Base-by-base conservation (phyloP, 2,888 invertebrate genomes). In the Dryobota labecula region DNA sequence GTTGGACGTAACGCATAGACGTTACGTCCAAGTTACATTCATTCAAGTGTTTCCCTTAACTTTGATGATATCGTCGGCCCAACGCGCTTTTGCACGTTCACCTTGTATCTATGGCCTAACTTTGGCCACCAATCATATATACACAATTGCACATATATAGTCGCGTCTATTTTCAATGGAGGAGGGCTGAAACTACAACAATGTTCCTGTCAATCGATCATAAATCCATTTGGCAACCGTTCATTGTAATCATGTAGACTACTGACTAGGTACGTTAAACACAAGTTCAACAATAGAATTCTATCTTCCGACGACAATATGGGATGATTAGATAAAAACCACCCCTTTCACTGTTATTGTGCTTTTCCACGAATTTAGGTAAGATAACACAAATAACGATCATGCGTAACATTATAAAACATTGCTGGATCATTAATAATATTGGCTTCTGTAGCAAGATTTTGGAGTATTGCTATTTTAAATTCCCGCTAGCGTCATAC, bases 271-370 rank as follows among this genome's bases (percentile, higher is more conserved):
- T 30, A n/a, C n/a, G 33, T 24, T 33, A n/a, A 74, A 9, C 6
- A 47, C 36, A 61, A 38, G 43, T 76, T 51, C 7, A 24, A 57
- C 56, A 45, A 33, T 15, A 36, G n/a, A 64, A 24, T 64, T 60
- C 9, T 58, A 47, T 64, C 30, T 60, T 2, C 57, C 56, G 33
- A 53, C 49, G 72, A 76, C 61, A 77, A 58, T 36, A 43, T 49
- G 24, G 20, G 36, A 54, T 64, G 71, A 77, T 71, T 77, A 76
- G 75, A 75, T 58, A 76, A 24, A 24, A 58, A 58, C 36, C 47
- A 47, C 54, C 47, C 58, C 58, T 77, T n/a, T 58, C 60, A 51
- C 56, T 36, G 33, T 47, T 8, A 57, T 20, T 41, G 20, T 63
- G 1, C 38, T 36, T 53, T 57, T 70, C 45, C 51, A 43, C 15